phyloP scores from a whole-genome alignment of 2,113 vertebrate genomes.

The Sorex fumeus region DNA sequence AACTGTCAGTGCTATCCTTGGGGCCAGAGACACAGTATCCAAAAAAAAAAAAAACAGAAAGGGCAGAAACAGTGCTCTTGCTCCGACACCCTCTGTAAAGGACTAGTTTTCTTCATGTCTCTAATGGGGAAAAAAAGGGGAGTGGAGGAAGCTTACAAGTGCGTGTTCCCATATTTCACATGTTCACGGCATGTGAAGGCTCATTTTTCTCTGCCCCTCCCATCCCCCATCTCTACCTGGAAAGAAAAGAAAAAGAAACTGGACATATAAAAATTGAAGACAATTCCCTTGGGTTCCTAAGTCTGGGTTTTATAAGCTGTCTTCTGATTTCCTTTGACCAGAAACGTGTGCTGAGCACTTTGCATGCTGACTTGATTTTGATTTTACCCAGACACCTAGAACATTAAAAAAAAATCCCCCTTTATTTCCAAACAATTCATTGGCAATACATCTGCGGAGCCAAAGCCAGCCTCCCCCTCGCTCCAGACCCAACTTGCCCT shows the following conservation, averaged over 20 bases:
- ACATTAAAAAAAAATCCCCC: constrained; percentile 34
- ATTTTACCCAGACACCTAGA: constrained; percentile 58
- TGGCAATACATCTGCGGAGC: constrained; percentile 13
- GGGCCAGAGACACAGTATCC: constrained; percentile 40
- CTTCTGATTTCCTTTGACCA: constrained; percentile 49
- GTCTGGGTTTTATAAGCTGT: constrained; percentile 48
- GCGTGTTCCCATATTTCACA: constrained; percentile 60
- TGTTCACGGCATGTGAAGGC: constrained; percentile 67
- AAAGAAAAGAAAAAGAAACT: background rate
- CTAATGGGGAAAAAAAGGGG: constrained; percentile 55
- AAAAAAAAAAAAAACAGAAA: constrained; percentile 10
- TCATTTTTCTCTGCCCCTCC: constrained; percentile 53
- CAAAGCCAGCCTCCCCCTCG: constrained; percentile 40
- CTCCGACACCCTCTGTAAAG: constrained; percentile 66
- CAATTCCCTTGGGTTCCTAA: constrained; percentile 24
- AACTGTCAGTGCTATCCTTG: constrained; percentile 43
- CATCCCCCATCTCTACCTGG: constrained; percentile 9
- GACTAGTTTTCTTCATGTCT: constrained; percentile 61
- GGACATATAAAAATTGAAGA: constrained; percentile 48
- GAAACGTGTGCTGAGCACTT: constrained; percentile 62
- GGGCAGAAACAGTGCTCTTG: constrained; percentile 24
- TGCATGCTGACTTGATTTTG: constrained; percentile 15
- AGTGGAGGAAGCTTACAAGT: background rate
- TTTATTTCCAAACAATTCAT: constrained; percentile 67
- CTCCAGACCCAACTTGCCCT: constrained; percentile 43